A percentile compares a stretch with the other conserved stretches of the same genome.
phyloP scores from a whole-genome alignment of 2,797 vertebrate species.

The Sandelia bainsii region DNA sequence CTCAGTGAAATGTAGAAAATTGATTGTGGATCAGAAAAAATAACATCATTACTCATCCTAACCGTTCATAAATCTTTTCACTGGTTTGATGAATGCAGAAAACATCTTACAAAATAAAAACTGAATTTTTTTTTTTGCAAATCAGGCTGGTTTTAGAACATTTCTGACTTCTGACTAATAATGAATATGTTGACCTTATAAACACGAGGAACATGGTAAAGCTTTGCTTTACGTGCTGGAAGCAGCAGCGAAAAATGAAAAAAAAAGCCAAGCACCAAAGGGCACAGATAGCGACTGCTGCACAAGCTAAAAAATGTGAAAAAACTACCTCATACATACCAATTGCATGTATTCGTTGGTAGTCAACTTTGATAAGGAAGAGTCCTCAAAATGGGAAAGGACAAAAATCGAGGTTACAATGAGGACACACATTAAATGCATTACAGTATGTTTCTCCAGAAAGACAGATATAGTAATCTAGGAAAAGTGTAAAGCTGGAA shows the following conservation, averaged over 20 bases:
- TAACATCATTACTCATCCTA: slow-evolving; percentile 26
- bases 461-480: slow-evolving; percentile 39
- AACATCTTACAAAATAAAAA: slow-evolving; percentile 14
- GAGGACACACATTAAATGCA: slow-evolving; percentile 76
- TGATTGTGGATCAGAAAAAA: slow-evolving; percentile 28
- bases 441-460: slow-evolving; percentile 63
- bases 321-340: slow-evolving; percentile 86
- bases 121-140: no score
- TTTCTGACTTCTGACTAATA: slow-evolving; percentile 17
- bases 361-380: slow-evolving; percentile 91
- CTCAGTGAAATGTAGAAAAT: slow-evolving; percentile 55
- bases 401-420: slow-evolving; percentile 85
- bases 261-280: slow-evolving; percentile 75
- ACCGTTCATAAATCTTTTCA: slow-evolving; percentile 12
- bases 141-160: slow-evolving; percentile 8
- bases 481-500: slow-evolving; percentile 23
- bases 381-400: slow-evolving; percentile 89
- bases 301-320: slow-evolving; percentile 66
- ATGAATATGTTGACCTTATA: slow-evolving; percentile 43
- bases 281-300: slow-evolving; percentile 75
- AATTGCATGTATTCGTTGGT: slow-evolving; percentile 91
- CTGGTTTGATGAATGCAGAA: slow-evolving; percentile 13
- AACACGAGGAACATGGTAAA: slow-evolving; percentile 65
- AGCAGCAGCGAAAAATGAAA: slow-evolving; percentile 66
- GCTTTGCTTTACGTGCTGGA: slow-evolving; percentile 66